Evolutionary conservation across 1,140 invertebrate genomes (phyloP), one percentile per base, ranked within the genome.

Genomic region (Linepithema humile): DNA sequence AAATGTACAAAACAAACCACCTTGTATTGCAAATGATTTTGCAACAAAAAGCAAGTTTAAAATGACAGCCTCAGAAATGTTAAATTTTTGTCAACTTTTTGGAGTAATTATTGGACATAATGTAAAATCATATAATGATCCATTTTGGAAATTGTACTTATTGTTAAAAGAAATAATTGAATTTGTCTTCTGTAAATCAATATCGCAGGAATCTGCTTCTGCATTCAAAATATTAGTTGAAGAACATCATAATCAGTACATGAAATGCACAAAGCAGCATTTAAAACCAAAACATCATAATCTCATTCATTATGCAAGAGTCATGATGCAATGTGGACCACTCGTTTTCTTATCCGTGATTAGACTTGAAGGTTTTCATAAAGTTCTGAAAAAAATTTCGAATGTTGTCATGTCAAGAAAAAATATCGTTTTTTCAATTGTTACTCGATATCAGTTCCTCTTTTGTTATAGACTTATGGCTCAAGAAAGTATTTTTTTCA

Each of bases 241-340:
- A 29, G 40, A 48, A n/a, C 23, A 62, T 38, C 59, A 67, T n/a
- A 48, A 48, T 48, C 23, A 29, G 1, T 67, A 67, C 9, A 26
- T 67, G 6, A 67, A 67, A 67, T 45, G 23, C n/a, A 67, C 40
- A 10, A 48, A 48, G 45, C n/a, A n/a, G n/a, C n/a, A n/a, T n/a
- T n/a, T n/a, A n/a, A n/a, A n/a, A n/a, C n/a, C n/a, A n/a, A n/a
- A 67, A 67, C 64, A 67, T 48, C 64, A 67, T 45, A 26, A 65
- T 43, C 38, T 65, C 1, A 17, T 29, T 67, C 40, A 67, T 23
- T 64, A 64, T 10, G n/a, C 60, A 29, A 26, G 64, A 29, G 40
- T 67, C 32, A 64, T 64, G 60, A 64, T 64, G 60, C 32, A 64
- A 40, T 23, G n/a, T 64, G 60, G 59, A 40, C 60, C 32, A 64